phyloP scores from a whole-genome alignment of 2,888 invertebrate genomes.

The Leptinotarsa juncta region DNA sequence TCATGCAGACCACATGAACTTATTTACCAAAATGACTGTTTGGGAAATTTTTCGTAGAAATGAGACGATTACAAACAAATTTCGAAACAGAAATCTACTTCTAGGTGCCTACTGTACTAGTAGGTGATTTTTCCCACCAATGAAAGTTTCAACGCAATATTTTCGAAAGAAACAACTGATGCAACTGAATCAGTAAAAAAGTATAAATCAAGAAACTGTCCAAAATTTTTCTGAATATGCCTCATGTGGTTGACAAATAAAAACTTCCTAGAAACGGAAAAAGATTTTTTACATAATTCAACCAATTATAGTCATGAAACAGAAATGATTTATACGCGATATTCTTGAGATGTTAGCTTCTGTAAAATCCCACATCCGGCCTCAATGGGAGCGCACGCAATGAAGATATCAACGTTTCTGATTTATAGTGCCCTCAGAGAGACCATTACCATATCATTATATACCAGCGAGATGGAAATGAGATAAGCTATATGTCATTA shows the following conservation, averaged over 20 bases:
- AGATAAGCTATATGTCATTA: conserved; percentile 16
- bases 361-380: conserved; percentile 21
- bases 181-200: too few species aligned
- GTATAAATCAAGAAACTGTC: too few species aligned
- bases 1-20: too few species aligned
- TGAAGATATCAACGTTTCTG: conserved; percentile 20
- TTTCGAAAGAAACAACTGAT: too few species aligned
- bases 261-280: background rate
- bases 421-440: conserved; percentile 19
- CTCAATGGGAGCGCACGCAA: conserved; percentile 11
- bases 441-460: conserved; percentile 18
- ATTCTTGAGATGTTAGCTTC: conserved; percentile 16
- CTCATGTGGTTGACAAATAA: background rate
- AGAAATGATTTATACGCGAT: conserved; percentile 5
- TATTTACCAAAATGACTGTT: too few species aligned
- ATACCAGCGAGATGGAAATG: conserved; percentile 11
- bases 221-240: background rate
- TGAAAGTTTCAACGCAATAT: too few species aligned
- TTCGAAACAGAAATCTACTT: too few species aligned
- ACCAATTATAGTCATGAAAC: background rate
- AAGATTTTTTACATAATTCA: background rate
- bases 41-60: too few species aligned
- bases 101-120: too few species aligned
- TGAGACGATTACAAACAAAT: too few species aligned
- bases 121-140: too few species aligned